Evolutionary conservation across 1,140 invertebrate genomes (phyloP).

Genomic region (Campoletis sonorensis): DNA sequence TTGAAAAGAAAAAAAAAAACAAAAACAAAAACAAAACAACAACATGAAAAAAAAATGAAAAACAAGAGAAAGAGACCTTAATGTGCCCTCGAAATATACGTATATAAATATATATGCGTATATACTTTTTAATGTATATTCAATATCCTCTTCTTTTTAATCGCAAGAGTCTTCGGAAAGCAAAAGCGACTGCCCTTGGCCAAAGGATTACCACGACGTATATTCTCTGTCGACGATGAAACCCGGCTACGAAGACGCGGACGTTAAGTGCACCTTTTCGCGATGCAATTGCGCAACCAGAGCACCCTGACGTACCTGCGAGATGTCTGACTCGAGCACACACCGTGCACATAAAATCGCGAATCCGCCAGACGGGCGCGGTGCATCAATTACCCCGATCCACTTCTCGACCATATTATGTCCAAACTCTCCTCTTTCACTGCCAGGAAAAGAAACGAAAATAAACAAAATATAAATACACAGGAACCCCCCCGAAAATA

Average conservation of each 20-base stretch:
- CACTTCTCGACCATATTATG: constrained; percentile 38
- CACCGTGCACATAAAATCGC: constrained; percentile 4
- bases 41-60: neutral
- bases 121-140: neutral
- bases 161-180: constrained; percentile 41
- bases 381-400: constrained; percentile 54
- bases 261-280: constrained; percentile 46
- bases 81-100: constrained; percentile 16
- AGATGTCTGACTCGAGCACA: neutral
- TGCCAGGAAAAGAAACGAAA: neutral
- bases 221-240: neutral
- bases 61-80: constrained; percentile 29
- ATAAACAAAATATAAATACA: neutral
- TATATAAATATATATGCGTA: neutral
- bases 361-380: constrained; percentile 37
- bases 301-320: neutral
- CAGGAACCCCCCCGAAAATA: neutral
- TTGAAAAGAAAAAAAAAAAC: constrained; percentile 3
- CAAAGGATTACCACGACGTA: constrained; percentile 19
- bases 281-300: constrained; percentile 45
- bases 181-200: constrained; percentile 56
- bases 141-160: constrained; percentile 32
- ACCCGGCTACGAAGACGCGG: neutral
- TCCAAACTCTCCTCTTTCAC: constrained; percentile 6
- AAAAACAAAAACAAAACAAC: neutral